Evolutionary conservation across 2,113 vertebrate genomes (phyloP).

Genomic region (Pelobates fuscus): DNA sequence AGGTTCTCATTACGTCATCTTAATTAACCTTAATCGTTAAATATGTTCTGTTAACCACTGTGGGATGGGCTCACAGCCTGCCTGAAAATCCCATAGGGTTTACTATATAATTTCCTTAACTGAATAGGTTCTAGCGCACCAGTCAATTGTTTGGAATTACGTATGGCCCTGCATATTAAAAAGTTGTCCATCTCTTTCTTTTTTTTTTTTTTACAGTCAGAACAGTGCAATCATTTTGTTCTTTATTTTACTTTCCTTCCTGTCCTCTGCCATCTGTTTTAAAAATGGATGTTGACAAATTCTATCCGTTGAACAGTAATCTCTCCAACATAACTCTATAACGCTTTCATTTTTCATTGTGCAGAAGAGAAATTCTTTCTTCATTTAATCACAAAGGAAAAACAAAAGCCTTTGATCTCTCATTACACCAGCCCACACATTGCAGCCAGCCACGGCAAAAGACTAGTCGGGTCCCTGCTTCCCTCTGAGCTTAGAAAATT

Average conservation of each 20-base stretch:
- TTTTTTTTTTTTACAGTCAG: too few species aligned
- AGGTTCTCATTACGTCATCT: too few species aligned
- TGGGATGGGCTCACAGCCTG: too few species aligned
- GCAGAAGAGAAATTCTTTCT: conserved; percentile 36
- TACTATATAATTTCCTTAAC: too few species aligned
- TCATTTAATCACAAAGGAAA: conserved; percentile 42
- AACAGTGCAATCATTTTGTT: conserved; percentile 14
- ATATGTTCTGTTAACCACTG: too few species aligned
- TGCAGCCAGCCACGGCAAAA: conserved; percentile 1
- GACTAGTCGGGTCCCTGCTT: conserved; percentile 25
- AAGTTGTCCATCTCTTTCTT: too few species aligned
- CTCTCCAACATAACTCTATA: conserved; percentile 28
- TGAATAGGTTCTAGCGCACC: too few species aligned
- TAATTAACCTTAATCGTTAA: too few species aligned
- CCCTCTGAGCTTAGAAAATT: conserved; percentile 20
- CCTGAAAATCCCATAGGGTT: too few species aligned
- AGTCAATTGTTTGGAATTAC: too few species aligned
- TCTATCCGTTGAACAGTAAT: conserved; percentile 34
- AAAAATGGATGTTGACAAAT: conserved; percentile 44
- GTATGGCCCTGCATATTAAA: too few species aligned
- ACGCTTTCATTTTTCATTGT: conserved; percentile 47
- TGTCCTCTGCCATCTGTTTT: conserved; percentile 39
- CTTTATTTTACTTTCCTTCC: conserved; percentile 16
- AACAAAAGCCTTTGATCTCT: conserved; percentile 43
- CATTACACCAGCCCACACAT: conserved; percentile 31